A percentile compares a stretch with the other conserved stretches of the same genome.
Conservation (phyloP, 2,797 vertebrate genomes). For the Fratercula arctica region DNA sequence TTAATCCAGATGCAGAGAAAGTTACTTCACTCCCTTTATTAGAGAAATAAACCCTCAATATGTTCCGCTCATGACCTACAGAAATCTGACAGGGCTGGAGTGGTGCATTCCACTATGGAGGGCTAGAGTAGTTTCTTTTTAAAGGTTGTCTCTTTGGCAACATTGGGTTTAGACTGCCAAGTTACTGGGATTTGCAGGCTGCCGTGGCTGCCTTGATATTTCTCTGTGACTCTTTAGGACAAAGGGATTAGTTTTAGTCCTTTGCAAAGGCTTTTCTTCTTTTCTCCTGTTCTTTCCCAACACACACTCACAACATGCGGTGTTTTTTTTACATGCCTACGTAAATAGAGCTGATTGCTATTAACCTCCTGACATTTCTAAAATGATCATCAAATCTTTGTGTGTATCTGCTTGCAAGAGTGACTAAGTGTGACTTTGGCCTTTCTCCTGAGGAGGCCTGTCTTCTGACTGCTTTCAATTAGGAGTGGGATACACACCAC, state of each 20-base stretch:
- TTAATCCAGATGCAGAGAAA: slow-evolving; percentile 23
- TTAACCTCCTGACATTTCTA: not conserved
- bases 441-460: not conserved
- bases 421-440: not conserved
- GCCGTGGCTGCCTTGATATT: not conserved
- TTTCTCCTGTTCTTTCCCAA: not conserved
- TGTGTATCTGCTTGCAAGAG: not conserved
- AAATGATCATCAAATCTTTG: not conserved
- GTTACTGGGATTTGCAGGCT: not conserved
- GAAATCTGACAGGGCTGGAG: not conserved
- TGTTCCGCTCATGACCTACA: not conserved
- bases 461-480: not conserved
- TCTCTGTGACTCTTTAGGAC: not conserved
- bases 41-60: slow-evolving; percentile 8
- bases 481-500: not conserved
- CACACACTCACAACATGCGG: accelerated
- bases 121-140: not conserved
- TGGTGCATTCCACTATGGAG: not conserved
- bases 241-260: not conserved
- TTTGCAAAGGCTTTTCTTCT: not conserved
- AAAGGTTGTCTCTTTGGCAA: slow-evolving; percentile 45
- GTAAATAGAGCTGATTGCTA: not conserved
- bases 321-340: not conserved
- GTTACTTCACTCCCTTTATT: not conserved
- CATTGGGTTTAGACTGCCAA: not conserved